These are phyloP conservation scores for Caenorhabditis uteleia DNA, from an alignment of 2,888 invertebrate genomes.

Conservation along the genomic window DNA sequence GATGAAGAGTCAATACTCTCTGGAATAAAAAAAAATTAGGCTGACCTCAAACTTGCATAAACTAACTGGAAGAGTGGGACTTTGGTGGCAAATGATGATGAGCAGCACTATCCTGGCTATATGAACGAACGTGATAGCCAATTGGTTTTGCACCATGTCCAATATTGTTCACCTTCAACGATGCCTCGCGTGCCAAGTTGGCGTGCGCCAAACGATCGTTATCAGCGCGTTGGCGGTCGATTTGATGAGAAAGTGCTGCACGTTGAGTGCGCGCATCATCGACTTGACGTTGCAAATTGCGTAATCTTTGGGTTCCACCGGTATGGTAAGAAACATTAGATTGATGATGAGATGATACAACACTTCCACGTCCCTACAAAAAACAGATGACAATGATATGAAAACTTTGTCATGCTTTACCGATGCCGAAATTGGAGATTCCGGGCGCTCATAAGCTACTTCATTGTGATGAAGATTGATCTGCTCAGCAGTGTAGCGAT, in stretches of 20 bases:
- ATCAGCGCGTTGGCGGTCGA: conserved; percentile 37
- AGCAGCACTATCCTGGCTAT: conserved; percentile 20
- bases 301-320: conserved; percentile 39
- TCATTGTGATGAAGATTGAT: conserved; percentile 61
- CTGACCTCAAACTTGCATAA: neutral
- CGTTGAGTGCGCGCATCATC: conserved; percentile 31
- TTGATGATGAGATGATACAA: conserved; percentile 11
- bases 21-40: conserved; percentile 1
- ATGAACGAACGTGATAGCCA: conserved; percentile 28
- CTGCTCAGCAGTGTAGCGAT: conserved; percentile 39
- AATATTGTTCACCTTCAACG: conserved; percentile 30
- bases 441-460: conserved; percentile 57
- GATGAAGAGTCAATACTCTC: conserved; percentile 39
- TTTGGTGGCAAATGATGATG: conserved; percentile 13
- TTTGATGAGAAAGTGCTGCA: conserved; percentile 28
- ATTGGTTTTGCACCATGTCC: conserved; percentile 26
- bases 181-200: conserved; percentile 45
- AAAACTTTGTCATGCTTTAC: neutral
- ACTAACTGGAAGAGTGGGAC: conserved; percentile 27
- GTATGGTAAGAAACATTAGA: conserved; percentile 30
- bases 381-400: neutral
- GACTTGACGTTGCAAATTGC: conserved; percentile 38
- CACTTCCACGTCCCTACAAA: conserved; percentile 26
- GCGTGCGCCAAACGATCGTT: conserved; percentile 32
- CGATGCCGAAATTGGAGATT: conserved; percentile 7